A percentile compares a stretch with the other conserved stretches of the same genome.
phyloP scores from a whole-genome alignment of 1,140 invertebrate genomes.

The Camponotus floridanus region DNA sequence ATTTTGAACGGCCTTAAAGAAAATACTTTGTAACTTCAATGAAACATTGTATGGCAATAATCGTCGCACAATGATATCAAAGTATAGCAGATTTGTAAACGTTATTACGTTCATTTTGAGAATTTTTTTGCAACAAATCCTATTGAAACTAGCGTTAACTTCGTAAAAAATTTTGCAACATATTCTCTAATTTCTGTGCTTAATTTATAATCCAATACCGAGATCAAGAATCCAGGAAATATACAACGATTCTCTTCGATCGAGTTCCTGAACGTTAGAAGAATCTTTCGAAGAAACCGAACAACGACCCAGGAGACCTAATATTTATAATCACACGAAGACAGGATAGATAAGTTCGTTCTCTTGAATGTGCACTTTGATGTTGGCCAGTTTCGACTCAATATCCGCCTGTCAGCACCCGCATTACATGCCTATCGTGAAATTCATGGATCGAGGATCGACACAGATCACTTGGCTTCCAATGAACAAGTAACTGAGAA shows the following conservation, averaged over 20 bases:
- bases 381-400: not conserved
- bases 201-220: not conserved
- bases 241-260: constrained; percentile 34
- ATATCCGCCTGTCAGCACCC: not conserved
- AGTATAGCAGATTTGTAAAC: constrained; percentile 25
- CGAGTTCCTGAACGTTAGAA: constrained; percentile 21
- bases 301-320: constrained; percentile 42
- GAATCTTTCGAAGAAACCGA: constrained; percentile 1
- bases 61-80: constrained; percentile 59
- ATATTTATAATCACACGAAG: not conserved
- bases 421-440: not conserved
- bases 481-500: constrained; percentile 20
- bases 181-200: not conserved
- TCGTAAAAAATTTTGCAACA: constrained; percentile 2
- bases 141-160: not conserved
- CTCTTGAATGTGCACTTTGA: constrained; percentile 11
- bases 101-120: not conserved
- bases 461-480: not conserved
- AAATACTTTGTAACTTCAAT: not conserved
- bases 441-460: not conserved
- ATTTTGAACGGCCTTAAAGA: constrained; percentile 9
- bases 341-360: not conserved
- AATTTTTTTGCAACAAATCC: constrained; percentile 5
- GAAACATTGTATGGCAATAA: constrained; percentile 7
- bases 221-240: not conserved